Base-by-base conservation (phyloP, 2,113 vertebrate species). In the Nycticorax nycticorax region DNA sequence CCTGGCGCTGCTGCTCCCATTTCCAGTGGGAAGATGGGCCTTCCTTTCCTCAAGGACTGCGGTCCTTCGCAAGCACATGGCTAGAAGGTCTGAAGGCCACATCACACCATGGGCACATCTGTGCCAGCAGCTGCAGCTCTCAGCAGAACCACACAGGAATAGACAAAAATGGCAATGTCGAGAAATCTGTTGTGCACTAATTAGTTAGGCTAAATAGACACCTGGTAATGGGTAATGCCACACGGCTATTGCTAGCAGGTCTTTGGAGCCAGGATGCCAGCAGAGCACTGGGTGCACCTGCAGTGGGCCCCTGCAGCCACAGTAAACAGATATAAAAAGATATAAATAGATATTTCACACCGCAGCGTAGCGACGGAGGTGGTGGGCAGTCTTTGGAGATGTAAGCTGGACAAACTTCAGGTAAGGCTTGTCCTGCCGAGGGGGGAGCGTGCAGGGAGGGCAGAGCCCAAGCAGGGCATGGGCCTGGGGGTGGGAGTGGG, bases 331-430 rank as follows among this genome's bases (percentile, higher is more conserved):
- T 33, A 43, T 10, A 45, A 71, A 63, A 22, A 4, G 0, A 5
- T 33, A 43, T 43, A 43, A 43, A 43, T 43, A 43, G 41, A 43
- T 15, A 43, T 68, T 43, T 24, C 63, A 45, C 19, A 19, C 12
- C 0, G 0, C 28, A 3, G 16, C 1, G 4, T 26, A 22, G 27
- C 14, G 14, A 5, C 1, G 3, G 35, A 3, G 15, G 20, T 21
- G 30, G 7, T 28, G 52, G 27, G 22, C 39, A 27, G 12, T 10
- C 45, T 30, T 57, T 27, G 81, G 59, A 43, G 17, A 14, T 5
- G 30, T 37, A 15, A 74, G 35, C 8, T 24, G 68, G 39, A 21
- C 22, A 35, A 39, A 66, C 30, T 71, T 48, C 59, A 21, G 41
- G 35, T 12, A 6, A n/a, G 50, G 26, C 8, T 80, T 50, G 30